phyloP scores from a whole-genome alignment of 2,888 invertebrate genomes.

The Yponomeuta evonymella region DNA sequence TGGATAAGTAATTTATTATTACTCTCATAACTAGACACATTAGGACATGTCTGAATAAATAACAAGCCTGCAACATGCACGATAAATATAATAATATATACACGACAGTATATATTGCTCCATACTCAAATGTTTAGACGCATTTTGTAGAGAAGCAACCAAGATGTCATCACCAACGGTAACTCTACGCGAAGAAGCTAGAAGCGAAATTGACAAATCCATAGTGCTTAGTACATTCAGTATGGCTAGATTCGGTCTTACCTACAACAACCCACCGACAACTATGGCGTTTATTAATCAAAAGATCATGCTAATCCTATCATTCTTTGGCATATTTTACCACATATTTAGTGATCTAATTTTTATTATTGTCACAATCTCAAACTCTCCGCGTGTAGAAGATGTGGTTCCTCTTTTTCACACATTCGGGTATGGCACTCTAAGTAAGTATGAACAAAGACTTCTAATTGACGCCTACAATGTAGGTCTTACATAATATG shows the following conservation, averaged over 20 bases:
- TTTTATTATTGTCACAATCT: constrained; percentile 56
- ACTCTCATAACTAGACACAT: neutral
- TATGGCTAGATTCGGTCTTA: constrained; percentile 55
- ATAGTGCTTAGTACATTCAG: constrained; percentile 48
- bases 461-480: too few relatives aligned
- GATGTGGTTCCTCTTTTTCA: constrained; percentile 67
- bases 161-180: neutral
- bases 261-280: constrained; percentile 40
- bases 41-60: neutral
- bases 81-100: neutral
- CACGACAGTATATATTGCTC: neutral
- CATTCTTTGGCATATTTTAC: constrained; percentile 51
- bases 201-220: constrained; percentile 53
- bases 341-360: constrained; percentile 63
- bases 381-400: constrained; percentile 61
- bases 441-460: constrained; percentile 44
- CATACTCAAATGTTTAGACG: neutral
- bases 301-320: constrained; percentile 45
- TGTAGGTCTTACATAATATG: too few relatives aligned
- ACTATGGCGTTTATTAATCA: constrained; percentile 30
- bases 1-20: too few relatives aligned
- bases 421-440: constrained; percentile 62
- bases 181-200: constrained; percentile 31
- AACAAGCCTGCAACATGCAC: neutral
- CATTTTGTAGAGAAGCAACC: neutral